Evolutionary conservation across 2,888 invertebrate genomes (phyloP).

Genomic region (Nebria salina): DNA sequence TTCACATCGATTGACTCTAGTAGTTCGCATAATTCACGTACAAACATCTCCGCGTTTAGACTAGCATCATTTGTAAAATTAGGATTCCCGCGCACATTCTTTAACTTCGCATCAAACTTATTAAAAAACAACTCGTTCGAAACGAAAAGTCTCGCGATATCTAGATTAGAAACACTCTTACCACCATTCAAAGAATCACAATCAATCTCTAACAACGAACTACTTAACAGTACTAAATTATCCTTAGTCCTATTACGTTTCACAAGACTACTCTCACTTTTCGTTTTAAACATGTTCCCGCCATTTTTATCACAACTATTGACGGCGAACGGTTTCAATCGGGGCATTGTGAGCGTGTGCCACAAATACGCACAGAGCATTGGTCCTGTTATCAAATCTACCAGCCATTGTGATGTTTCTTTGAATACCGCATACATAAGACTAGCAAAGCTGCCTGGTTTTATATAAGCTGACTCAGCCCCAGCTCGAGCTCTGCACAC

Average conservation of each 20-base stretch:
- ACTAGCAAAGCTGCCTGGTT: slow-evolving; percentile 63
- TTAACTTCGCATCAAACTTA: slow-evolving; percentile 23
- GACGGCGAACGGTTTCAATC: slow-evolving; percentile 33
- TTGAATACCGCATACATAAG: slow-evolving; percentile 66
- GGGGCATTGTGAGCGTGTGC: slow-evolving; percentile 53
- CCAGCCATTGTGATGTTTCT: slow-evolving; percentile 66
- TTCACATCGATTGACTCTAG: slow-evolving; percentile 81
- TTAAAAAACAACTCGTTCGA: slow-evolving; percentile 17
- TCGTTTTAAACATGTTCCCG: slow-evolving; percentile 31
- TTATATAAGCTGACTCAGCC: slow-evolving; percentile 72
- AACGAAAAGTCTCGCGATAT: slow-evolving; percentile 5
- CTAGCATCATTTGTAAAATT: slow-evolving; percentile 49
- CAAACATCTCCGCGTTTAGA: slow-evolving; percentile 62
- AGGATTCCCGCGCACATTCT: slow-evolving; percentile 40
- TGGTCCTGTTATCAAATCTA: slow-evolving; percentile 62
- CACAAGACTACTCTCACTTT: slow-evolving; percentile 35
- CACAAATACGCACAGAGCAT: slow-evolving; percentile 55
- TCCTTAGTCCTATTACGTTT: slow-evolving; percentile 32
- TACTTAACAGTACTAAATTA: slow-evolving; percentile 32
- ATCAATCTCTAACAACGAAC: slow-evolving; percentile 36
- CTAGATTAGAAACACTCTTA: no score
- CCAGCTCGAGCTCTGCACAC: slow-evolving; percentile 75
- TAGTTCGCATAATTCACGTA: slow-evolving; percentile 71
- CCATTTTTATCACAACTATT: slow-evolving; percentile 51
- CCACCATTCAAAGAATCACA: background rate